Base-by-base conservation (phyloP, 2,113 vertebrate genomes). In the Tringa solitaria region DNA sequence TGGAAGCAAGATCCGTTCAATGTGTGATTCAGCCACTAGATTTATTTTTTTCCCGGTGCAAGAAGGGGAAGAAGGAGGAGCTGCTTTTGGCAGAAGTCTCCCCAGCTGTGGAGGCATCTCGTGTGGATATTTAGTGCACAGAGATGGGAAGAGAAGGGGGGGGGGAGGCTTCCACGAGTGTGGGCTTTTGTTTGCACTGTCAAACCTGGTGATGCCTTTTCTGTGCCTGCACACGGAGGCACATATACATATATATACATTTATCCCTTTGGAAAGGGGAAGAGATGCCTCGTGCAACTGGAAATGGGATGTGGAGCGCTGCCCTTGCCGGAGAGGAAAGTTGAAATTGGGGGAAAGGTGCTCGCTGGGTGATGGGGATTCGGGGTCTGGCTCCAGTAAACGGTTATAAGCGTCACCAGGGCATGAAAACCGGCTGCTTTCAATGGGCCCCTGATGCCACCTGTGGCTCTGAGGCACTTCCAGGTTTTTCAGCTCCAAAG, bases 151-250 rank as follows among this genome's bases (percentile, higher is more conserved):
- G 76, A 27, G 81, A 53, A 63, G 56, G 11, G 35, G 56, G 19
- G 19, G 8, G 8, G 7, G 10, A 78, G 24, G 46, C 67, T 94
- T 76, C 89, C 67, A 20, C 10, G 4, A 85, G 84, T 1, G 51
- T 65, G 85, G 93, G 85, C 59, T 93, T 69, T 51, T 84, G 79
- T 91, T 87, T 82, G 87, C 59, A 11, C 70, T 74, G 78, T 74
- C 70, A 69, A 24, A 82, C 57, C 11, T 6, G 4, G 82, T 23
- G 26, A 69, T 2, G 4, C 9, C 1, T 30, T 56, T 50, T 41
- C 84, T 67, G 46, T 48, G 86, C 8, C 0, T 10, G 4, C n/a
- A 9, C 60, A 39, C 41, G 2, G 20, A 73, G 56, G 45, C 72
- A 53, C 27, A 12, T 12, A 13, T n/a, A 37, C 18, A 21, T 18